These are phyloP conservation scores for Adineta ricciae DNA, from an alignment of 2,888 invertebrate species.

Conservation along the genomic window DNA sequence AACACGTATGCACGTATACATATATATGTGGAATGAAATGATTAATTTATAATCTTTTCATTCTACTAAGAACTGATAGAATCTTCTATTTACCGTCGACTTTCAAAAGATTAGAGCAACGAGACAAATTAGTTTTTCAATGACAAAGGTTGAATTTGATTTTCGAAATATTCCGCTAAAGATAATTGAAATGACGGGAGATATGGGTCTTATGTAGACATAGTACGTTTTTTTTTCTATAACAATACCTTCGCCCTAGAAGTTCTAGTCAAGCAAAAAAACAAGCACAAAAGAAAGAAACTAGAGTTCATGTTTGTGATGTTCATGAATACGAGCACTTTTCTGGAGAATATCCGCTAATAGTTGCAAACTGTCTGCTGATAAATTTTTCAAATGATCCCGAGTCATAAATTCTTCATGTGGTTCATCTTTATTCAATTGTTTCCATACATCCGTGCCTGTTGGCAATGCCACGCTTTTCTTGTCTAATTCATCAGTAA, in stretches of 20 bases:
- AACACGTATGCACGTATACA: too few relatives aligned
- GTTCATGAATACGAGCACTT: conserved; percentile 11
- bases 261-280: too few relatives aligned
- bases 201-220: too few relatives aligned
- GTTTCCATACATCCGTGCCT: not conserved
- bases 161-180: too few relatives aligned
- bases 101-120: not conserved
- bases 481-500: conserved; percentile 19
- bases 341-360: not conserved
- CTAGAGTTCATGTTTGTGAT: not conserved
- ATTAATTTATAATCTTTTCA: not conserved
- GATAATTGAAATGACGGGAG: too few relatives aligned
- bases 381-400: not conserved
- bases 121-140: not conserved
- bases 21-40: not conserved
- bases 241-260: not conserved
- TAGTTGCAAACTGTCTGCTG: not conserved
- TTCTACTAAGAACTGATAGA: not conserved
- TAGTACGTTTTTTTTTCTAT: too few relatives aligned
- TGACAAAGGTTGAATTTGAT: not conserved
- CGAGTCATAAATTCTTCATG: not conserved
- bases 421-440: not conserved
- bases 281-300: too few relatives aligned
- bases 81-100: not conserved
- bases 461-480: not conserved